Percentiles rank a stretch among this genome's conserved stretches.
Conservation (phyloP, 2,113 vertebrate species). For the Philantomba maxwellii region DNA sequence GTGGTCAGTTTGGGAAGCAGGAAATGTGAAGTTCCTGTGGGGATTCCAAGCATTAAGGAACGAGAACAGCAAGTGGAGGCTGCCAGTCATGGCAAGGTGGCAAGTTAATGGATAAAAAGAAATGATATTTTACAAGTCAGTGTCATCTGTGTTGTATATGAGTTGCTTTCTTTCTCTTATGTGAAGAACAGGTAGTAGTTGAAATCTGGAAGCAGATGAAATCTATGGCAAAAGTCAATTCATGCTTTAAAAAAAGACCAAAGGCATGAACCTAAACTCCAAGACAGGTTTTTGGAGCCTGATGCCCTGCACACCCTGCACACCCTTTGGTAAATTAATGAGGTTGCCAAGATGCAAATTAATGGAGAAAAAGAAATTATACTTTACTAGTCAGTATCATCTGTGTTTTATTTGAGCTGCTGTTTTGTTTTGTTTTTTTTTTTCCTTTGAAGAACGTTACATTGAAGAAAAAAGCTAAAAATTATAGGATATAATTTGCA, state of each 20-base stretch:
- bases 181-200: background rate
- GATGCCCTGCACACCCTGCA: background rate
- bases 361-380: background rate
- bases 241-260: background rate
- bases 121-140: conserved; percentile 21
- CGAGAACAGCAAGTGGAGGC: background rate
- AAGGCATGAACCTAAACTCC: background rate
- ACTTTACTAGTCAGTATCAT: conserved; percentile 33
- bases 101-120: background rate
- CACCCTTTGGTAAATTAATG: background rate
- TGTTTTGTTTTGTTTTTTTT: no score
- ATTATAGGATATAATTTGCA: conserved; percentile 11
- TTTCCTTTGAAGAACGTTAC: background rate
- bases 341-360: background rate
- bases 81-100: background rate
- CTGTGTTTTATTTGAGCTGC: conserved; percentile 18
- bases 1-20: background rate
- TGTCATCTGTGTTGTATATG: conserved; percentile 29
- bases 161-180: background rate
- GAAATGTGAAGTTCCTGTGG: background rate
- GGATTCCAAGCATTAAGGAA: background rate
- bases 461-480: conserved; percentile 24
- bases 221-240: background rate
- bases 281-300: background rate
- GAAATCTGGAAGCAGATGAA: background rate